Evolutionary conservation across 2,113 vertebrate genomes (phyloP).

Genomic region (Xerus inauris): DNA sequence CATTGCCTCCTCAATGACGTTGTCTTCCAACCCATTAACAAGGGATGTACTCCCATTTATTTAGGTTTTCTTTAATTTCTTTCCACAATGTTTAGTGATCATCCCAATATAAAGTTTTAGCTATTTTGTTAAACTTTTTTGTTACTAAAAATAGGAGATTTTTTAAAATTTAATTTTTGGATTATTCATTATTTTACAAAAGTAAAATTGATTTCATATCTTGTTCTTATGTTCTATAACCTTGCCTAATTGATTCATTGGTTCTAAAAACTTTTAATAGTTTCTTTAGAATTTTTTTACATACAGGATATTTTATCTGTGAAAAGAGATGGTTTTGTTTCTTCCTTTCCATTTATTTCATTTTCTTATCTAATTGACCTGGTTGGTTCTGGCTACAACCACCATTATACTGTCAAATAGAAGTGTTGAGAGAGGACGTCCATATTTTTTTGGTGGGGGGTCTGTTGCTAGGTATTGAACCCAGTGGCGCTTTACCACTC

Average conservation of each 20-base stretch:
- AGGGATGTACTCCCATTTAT: neutral
- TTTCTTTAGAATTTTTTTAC: neutral
- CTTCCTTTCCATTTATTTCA: neutral
- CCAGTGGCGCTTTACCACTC: too few relatives aligned
- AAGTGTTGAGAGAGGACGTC: neutral
- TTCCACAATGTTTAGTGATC: neutral
- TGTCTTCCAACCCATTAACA: neutral
- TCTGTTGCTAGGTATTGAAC: too few relatives aligned
- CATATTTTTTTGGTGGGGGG: too few relatives aligned
- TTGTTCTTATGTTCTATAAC: neutral
- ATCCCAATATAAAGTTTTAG: neutral
- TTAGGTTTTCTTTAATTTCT: neutral
- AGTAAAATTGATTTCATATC: neutral
- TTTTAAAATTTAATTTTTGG: neutral
- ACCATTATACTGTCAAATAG: neutral
- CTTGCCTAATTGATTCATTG: neutral
- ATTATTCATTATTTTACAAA: neutral
- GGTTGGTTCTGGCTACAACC: neutral
- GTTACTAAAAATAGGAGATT: neutral
- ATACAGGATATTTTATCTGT: neutral
- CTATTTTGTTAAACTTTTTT: neutral
- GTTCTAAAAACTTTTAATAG: neutral
- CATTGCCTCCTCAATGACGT: neutral
- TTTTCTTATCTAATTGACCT: neutral
- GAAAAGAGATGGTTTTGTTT: neutral